These are phyloP conservation scores for Macropis europaea DNA, from an alignment of 2,888 invertebrate genomes.

Conservation along the genomic window DNA sequence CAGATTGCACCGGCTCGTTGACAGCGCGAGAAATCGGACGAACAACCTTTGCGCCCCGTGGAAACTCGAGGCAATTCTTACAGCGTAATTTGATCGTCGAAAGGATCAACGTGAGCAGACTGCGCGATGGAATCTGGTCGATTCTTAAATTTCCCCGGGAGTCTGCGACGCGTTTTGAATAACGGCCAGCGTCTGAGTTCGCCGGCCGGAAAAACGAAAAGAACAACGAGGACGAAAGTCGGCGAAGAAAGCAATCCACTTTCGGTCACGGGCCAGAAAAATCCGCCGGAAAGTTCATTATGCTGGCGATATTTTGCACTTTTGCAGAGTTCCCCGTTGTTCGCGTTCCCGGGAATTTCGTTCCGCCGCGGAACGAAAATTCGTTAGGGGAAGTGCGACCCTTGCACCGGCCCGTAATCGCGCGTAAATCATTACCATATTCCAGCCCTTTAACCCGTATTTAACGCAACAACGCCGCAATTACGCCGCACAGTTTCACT, in stretches of 20 bases:
- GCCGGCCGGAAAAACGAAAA: background rate
- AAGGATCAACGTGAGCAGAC: background rate
- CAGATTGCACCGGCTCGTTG: background rate
- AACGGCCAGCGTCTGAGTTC: background rate
- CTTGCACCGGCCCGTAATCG: background rate
- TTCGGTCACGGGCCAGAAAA: background rate
- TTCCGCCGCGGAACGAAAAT: background rate
- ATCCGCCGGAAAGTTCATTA: slow-evolving; percentile 12
- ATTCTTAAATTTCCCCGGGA: background rate
- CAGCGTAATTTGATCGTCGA: background rate
- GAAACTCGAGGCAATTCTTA: no score
- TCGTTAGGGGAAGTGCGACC: background rate
- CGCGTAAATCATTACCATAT: background rate
- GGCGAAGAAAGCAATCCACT: slow-evolving; percentile 4
- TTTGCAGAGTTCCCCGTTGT: background rate
- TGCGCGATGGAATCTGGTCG: background rate
- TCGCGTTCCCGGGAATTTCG: background rate
- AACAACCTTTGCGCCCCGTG: background rate
- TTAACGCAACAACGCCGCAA: background rate
- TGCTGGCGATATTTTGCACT: slow-evolving; percentile 14
- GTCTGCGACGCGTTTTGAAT: background rate
- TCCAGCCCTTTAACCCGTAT: background rate
- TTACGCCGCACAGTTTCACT: background rate
- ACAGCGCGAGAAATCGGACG: background rate
- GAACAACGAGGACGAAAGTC: background rate